Percentiles rank a stretch among this genome's conserved stretches.
These are phyloP conservation scores for Schizothorax lantsangensis DNA, from an alignment of 2,797 vertebrate species.

Conservation along the genomic window DNA sequence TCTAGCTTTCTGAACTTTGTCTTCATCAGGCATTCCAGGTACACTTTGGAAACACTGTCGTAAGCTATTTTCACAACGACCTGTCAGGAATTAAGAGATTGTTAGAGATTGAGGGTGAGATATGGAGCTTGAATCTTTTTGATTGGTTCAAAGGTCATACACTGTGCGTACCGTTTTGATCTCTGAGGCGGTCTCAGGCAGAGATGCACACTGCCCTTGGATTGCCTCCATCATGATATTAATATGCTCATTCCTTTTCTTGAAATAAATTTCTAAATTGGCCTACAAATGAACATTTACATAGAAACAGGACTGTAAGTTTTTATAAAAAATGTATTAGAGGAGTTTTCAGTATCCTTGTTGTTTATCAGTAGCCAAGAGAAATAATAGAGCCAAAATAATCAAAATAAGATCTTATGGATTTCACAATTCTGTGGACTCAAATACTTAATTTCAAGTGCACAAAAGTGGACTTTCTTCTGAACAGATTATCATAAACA, in stretches of 20 bases:
- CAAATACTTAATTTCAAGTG: neutral
- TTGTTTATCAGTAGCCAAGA: neutral
- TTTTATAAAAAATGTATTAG: neutral
- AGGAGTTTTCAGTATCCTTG: neutral
- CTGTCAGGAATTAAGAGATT: constrained; percentile 40
- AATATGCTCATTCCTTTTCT: neutral
- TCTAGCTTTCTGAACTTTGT: constrained; percentile 48
- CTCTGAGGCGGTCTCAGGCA: neutral
- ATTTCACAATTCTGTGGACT: neutral
- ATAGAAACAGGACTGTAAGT: neutral
- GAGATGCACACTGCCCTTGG: neutral
- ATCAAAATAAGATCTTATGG: neutral
- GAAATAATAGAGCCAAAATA: neutral
- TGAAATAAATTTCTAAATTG: constrained; percentile 67
- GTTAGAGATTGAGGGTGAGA: neutral
- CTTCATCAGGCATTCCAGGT: constrained; percentile 64
- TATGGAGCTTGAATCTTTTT: neutral
- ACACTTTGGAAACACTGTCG: constrained; percentile 53
- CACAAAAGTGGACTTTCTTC: neutral
- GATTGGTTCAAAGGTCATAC: neutral
- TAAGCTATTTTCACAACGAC: constrained; percentile 49
- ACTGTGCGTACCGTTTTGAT: neutral
- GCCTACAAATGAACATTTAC: constrained; percentile 55
- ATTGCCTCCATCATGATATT: neutral
- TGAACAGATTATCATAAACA: neutral